A percentile compares a stretch with the other conserved stretches of the same genome.
Conservation (phyloP, 2,113 vertebrate species). For the Xiphorhynchus elegans region DNA sequence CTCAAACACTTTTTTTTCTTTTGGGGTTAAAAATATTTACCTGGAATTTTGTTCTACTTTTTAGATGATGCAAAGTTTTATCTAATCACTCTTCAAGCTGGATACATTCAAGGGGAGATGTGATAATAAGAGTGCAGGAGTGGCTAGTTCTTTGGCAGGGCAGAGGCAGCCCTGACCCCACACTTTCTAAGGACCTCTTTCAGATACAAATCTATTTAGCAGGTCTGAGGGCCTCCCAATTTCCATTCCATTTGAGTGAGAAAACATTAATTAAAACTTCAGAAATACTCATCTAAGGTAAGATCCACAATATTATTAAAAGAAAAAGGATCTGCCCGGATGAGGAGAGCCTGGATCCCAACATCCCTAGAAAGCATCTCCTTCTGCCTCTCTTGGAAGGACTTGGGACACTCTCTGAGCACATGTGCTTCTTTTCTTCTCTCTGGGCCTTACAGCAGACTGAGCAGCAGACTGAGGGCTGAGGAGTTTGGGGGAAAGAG, state of each 20-base stretch:
- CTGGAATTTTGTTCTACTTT: not conserved
- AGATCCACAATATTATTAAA: not conserved
- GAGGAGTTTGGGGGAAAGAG: not conserved
- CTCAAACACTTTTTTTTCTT: not conserved
- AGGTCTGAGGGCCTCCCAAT: not conserved
- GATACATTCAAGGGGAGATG: not conserved
- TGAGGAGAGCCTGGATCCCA: not conserved
- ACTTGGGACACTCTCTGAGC: not conserved
- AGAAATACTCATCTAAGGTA: not conserved
- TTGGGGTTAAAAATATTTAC: not conserved
- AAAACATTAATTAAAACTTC: not conserved
- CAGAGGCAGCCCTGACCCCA: not conserved
- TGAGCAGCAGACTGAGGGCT: not conserved
- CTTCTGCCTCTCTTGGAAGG: not conserved
- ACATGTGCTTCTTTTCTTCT: not conserved
- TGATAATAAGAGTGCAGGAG: not conserved
- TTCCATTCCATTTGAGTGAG: not conserved
- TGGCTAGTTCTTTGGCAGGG: not conserved
- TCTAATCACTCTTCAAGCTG: not conserved
- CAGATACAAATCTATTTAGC: not conserved
- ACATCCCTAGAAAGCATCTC: not conserved
- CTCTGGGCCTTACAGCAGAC: not conserved
- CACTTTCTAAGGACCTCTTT: not conserved
- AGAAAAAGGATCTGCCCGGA: not conserved
- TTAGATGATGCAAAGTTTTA: not conserved